Conservation (phyloP, 1,140 invertebrate genomes). For the Achroia grisella region DNA sequence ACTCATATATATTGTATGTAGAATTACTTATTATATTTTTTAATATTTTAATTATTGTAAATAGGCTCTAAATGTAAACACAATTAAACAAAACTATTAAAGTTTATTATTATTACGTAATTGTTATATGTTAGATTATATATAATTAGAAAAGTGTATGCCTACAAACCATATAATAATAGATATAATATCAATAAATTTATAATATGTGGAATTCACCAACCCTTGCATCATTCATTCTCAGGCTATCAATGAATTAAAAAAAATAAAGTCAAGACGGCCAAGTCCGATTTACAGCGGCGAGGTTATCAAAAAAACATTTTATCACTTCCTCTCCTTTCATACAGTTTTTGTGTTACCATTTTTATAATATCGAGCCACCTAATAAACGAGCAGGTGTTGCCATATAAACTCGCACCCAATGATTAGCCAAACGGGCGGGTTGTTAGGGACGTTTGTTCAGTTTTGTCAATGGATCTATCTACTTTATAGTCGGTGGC, state of each 20-base stretch:
- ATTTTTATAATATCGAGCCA: conserved; percentile 26
- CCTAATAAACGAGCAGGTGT: conserved; percentile 51
- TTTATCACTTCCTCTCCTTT: conserved; percentile 53
- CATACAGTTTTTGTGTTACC: conserved; percentile 20
- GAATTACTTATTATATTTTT: too few relatives aligned
- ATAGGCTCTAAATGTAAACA: too few relatives aligned
- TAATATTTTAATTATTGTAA: too few relatives aligned
- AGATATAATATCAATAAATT: too few relatives aligned
- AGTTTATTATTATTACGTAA: too few relatives aligned
- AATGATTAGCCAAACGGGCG: conserved; percentile 44
- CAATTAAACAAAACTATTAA: too few relatives aligned
- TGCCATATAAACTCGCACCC: conserved; percentile 28
- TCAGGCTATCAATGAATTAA: conserved; percentile 29
- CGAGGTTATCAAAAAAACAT: conserved; percentile 33
- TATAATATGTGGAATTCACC: conserved; percentile 1
- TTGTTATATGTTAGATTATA: too few relatives aligned
- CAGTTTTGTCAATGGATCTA: conserved; percentile 28
- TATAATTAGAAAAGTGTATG: too few relatives aligned
- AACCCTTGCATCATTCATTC: conserved; percentile 16
- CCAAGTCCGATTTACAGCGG: conserved; percentile 29
- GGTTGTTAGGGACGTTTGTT: conserved; percentile 24
- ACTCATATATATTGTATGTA: too few relatives aligned
- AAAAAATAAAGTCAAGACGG: conserved; percentile 34
- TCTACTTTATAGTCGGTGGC: conserved; percentile 22
- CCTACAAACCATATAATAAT: too few relatives aligned